A percentile compares a stretch with the other conserved stretches of the same genome.
Conservation (phyloP, 1,140 invertebrate species). For the Drosophila bipectinata region DNA sequence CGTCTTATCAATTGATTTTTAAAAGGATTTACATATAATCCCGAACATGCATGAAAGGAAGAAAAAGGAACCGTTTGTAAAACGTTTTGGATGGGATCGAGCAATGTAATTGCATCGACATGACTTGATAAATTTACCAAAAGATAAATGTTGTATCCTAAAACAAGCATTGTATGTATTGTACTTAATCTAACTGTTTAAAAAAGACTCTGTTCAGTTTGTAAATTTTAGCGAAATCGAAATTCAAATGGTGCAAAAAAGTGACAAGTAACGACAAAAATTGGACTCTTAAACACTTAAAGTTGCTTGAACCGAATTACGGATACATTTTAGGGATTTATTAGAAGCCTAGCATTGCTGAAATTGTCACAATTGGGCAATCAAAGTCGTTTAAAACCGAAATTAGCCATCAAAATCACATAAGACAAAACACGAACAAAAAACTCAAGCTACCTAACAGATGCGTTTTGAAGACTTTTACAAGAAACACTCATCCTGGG, state of each 20-base stretch:
- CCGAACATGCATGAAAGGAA: background rate
- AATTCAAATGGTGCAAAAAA: constrained; percentile 78
- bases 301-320: constrained; percentile 43
- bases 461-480: constrained; percentile 72
- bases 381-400: constrained; percentile 3
- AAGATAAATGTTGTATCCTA: constrained; percentile 41
- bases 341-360: constrained; percentile 61
- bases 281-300: constrained; percentile 17
- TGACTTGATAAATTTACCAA: constrained; percentile 36
- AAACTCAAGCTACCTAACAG: constrained; percentile 28
- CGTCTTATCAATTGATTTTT: constrained; percentile 84
- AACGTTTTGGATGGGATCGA: constrained; percentile 49
- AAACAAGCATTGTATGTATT: constrained; percentile 55
- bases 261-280: constrained; percentile 42
- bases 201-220: constrained; percentile 61
- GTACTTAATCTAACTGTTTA: constrained; percentile 60
- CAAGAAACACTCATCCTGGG: constrained; percentile 24
- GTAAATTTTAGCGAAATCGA: constrained; percentile 72
- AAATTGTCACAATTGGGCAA: constrained; percentile 59
- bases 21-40: constrained; percentile 26
- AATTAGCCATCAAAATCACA: constrained; percentile 13
- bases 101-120: constrained; percentile 70
- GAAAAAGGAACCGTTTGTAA: constrained; percentile 61
- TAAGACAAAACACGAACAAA: constrained; percentile 9
- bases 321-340: constrained; percentile 57